Conservation (phyloP, 2,113 vertebrate genomes). For the Centropristis striata region DNA sequence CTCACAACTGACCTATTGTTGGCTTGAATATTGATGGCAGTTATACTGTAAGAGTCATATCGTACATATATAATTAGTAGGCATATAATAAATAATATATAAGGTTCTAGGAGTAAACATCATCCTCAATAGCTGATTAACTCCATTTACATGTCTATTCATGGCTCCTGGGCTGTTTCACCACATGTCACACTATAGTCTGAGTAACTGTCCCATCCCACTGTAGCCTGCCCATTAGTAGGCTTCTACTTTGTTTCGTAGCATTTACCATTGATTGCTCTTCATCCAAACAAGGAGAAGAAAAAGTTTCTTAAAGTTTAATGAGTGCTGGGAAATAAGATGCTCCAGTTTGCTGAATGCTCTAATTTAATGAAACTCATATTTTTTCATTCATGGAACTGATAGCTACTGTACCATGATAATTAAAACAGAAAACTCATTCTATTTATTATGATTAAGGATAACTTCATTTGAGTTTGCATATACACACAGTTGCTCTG, state of each 20-base stretch:
- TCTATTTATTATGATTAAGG: background rate
- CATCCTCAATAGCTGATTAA: background rate
- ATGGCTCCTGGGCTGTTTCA: no score
- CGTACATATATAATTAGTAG: no score
- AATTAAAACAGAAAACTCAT: background rate
- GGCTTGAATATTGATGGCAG: no score
- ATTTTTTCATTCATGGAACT: background rate
- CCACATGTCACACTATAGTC: no score
- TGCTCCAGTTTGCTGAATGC: background rate
- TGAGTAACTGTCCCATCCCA: background rate
- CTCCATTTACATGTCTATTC: background rate
- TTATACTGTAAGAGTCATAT: no score
- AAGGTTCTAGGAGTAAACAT: background rate
- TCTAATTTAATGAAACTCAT: background rate
- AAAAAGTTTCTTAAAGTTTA: background rate
- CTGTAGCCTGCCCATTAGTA: background rate
- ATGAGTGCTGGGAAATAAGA: background rate
- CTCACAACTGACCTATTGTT: no score
- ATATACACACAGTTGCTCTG: background rate
- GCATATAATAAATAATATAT: background rate
- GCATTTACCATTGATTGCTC: background rate
- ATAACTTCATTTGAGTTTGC: background rate
- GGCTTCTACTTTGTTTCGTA: background rate
- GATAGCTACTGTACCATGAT: no score
- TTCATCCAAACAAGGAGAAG: background rate